Evolutionary conservation across 2,888 invertebrate species (phyloP), one percentile per base, ranked within the genome.

Genomic region (Spatulosminthurus flaviceps): DNA sequence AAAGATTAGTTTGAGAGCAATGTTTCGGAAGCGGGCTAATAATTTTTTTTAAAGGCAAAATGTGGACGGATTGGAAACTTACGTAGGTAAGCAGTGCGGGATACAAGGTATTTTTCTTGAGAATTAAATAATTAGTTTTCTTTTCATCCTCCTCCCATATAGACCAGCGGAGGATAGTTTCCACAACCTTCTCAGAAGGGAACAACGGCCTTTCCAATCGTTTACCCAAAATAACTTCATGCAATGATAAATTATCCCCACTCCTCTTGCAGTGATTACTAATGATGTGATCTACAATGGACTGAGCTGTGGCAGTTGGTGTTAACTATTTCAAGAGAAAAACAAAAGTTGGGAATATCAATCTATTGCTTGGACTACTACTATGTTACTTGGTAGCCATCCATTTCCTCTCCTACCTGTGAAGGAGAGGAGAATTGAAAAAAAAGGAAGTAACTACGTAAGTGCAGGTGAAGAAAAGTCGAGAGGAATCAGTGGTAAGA

Each of bases 91-190:
- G 77, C 42, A 88, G 84, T 34, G 86, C 85, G 7, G 86, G 85
- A 72, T 87, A 86, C 5, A 87, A 80, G 1, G 86, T 86, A 78
- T 87, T 87, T 51, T 86, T 85, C 80, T 87, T 88, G 13, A 96
- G 89, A 22, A 94, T 89, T 60, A 96, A 89, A 87, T 93, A 92
- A 87, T 95, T 96, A 85, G 94, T 92, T 87, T 93, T 94, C 43
- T 95, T 90, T 87, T 95, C 95, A n/a, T 91, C 91, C 80, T 93
- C 92, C 74, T 94, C 92, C 96, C 96, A 96, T 86, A 93, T 93
- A 0, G 94, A 92, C 96, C 97, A 96, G 75, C 93, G 90, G 0
- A 93, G 89, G 0, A 93, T 93, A 0, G 88, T 86, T 84, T 86
- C 86, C 71, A 89, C 86, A 34, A 90, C 91, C 71, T 91, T 90